phyloP scores from a whole-genome alignment of 2,797 vertebrate species.

The Cygnus olor region DNA sequence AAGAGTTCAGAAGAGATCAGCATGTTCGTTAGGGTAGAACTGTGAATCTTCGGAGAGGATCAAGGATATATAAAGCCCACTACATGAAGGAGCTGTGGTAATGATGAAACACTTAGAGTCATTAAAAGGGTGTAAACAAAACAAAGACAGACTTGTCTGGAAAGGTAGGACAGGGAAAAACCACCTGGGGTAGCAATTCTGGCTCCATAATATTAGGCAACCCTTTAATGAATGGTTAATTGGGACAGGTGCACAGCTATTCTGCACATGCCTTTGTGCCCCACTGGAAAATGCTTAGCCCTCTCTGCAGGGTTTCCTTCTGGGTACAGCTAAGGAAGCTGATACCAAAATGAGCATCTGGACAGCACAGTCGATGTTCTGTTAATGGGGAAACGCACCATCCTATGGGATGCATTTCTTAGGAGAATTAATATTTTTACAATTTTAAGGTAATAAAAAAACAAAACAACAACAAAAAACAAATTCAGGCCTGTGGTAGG shows the following conservation, averaged over 20 bases:
- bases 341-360: background rate
- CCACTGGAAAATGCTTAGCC: background rate
- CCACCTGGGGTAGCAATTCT: background rate
- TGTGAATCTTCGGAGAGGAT: background rate
- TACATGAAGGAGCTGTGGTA: background rate
- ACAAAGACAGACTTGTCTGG: background rate
- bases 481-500: background rate
- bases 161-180: background rate
- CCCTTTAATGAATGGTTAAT: background rate
- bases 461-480: background rate
- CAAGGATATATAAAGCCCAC: rapidly evolving
- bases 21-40: background rate
- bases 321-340: background rate
- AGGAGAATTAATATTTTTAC: background rate
- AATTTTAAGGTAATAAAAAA: background rate
- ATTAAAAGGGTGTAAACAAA: background rate
- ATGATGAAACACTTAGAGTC: background rate
- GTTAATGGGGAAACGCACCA: background rate
- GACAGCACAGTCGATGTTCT: background rate
- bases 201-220: background rate
- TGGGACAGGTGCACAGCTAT: background rate
- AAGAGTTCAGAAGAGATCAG: background rate
- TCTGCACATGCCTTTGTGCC: rapidly evolving
- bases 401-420: background rate
- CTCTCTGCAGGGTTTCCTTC: background rate